These are phyloP conservation scores for Anser cygnoides DNA, from an alignment of 2,113 vertebrate genomes.

Conservation along the genomic window DNA sequence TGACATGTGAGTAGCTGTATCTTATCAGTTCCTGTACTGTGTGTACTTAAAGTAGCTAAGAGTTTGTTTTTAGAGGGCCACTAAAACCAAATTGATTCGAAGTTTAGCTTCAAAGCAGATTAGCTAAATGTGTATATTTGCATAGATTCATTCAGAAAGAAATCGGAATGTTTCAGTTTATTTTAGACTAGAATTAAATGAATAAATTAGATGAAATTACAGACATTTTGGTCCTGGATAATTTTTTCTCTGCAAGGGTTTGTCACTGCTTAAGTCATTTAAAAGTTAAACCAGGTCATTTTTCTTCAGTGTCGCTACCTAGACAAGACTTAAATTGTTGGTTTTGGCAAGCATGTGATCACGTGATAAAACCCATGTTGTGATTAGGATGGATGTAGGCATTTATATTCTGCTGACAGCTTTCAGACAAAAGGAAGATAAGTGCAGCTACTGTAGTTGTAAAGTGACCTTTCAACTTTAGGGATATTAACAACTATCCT, in stretches of 20 bases:
- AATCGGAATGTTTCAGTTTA: background rate
- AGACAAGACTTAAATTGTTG: background rate
- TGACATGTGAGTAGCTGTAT: background rate
- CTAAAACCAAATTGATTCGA: background rate
- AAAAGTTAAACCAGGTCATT: background rate
- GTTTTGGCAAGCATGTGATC: conserved; percentile 6
- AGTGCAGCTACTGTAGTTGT: conserved; percentile 14
- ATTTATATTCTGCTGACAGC: conserved; percentile 52
- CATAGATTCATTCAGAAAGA: background rate
- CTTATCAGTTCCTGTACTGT: background rate
- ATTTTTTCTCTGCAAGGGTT: background rate
- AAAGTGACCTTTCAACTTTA: conserved; percentile 39
- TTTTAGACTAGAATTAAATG: background rate
- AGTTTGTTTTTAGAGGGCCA: background rate
- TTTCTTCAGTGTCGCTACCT: background rate
- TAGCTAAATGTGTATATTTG: background rate
- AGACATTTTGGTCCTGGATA: background rate
- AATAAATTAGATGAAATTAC: background rate
- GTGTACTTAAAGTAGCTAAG: background rate
- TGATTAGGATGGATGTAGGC: conserved; percentile 9
- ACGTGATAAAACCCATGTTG: conserved; percentile 9
- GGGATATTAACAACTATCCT: conserved; percentile 29
- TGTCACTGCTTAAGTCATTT: background rate
- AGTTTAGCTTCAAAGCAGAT: background rate
- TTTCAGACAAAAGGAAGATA: conserved; percentile 45